These are phyloP conservation scores for Macaca mulatta DNA, from an alignment of 2,113 vertebrate species.

Conservation along the genomic window DNA sequence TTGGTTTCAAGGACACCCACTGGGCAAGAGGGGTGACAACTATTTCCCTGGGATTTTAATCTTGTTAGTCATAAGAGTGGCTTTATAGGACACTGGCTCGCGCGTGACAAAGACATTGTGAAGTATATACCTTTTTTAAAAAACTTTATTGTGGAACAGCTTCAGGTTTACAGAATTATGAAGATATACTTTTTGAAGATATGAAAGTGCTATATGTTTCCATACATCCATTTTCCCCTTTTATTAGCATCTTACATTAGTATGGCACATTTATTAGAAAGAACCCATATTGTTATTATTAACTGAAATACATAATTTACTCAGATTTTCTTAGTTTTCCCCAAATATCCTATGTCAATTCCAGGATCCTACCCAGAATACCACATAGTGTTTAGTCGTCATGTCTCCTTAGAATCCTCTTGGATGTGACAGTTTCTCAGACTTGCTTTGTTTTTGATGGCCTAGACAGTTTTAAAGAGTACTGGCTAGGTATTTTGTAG, in stretches of 20 bases:
- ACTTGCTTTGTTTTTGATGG: not conserved
- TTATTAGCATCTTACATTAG: not conserved
- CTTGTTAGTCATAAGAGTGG: not conserved
- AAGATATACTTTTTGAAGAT: not conserved
- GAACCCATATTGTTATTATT: not conserved
- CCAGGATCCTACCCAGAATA: not conserved
- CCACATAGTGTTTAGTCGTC: not conserved
- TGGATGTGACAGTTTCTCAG: not conserved
- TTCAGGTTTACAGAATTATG: not conserved
- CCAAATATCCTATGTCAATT: not conserved
- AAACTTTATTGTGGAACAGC: not conserved
- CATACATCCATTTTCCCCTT: not conserved
- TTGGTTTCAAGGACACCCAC: not conserved
- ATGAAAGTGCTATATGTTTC: not conserved
- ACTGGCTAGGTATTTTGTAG: not conserved
- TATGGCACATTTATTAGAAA: not conserved
- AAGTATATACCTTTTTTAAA: not conserved
- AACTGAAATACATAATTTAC: not conserved
- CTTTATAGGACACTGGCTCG: not conserved
- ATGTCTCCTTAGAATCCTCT: not conserved
- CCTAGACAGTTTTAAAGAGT: not conserved
- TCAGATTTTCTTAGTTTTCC: not conserved
- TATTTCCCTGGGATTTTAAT: not conserved
- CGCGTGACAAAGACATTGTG: rapidly evolving
- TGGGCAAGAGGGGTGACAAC: not conserved